Evolutionary conservation across 92 coral and sea anemone species (phyloP).

Genomic region (Heliopora coerulea): DNA sequence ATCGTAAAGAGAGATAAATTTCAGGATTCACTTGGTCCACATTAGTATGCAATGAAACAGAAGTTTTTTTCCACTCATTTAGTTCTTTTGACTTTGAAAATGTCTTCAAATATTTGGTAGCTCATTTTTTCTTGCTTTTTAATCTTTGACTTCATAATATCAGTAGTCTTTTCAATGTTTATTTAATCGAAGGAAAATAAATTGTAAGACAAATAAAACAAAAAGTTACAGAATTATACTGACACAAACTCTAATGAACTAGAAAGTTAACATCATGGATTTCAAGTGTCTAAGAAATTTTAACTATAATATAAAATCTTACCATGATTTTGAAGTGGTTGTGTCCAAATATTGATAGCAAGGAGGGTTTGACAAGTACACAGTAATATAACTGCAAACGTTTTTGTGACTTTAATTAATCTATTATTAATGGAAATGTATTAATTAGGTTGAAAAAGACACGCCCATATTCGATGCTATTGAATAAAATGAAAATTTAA

Average conservation of each 20-base stretch:
- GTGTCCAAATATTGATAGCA: no score
- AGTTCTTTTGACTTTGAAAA: background rate
- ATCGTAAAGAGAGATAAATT: background rate
- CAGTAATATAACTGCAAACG: conserved; percentile 12
- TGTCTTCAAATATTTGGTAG: background rate
- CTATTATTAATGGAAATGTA: conserved; percentile 9
- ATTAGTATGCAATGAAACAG: no score
- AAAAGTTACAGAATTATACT: no score
- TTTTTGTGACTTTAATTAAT: conserved; percentile 11
- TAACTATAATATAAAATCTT: no score
- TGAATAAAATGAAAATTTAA: conserved; percentile 22
- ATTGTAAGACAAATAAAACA: no score
- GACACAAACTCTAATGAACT: background rate
- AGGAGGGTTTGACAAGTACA: conserved; percentile 13
- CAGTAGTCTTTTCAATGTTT: conserved; percentile 12
- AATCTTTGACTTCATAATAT: no score
- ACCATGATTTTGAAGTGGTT: no score
- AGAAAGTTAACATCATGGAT: conserved; percentile 17
- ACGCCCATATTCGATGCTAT: conserved; percentile 6
- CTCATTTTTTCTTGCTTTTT: no score
- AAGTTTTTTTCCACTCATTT: no score
- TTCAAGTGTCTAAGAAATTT: conserved; percentile 25
- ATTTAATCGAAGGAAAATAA: conserved; percentile 8
- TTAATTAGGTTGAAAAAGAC: no score
- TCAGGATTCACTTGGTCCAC: no score